Evolutionary conservation across 2,797 vertebrate genomes (phyloP), one percentile per base, ranked within the genome.

Genomic region (Merluccius polli): DNA sequence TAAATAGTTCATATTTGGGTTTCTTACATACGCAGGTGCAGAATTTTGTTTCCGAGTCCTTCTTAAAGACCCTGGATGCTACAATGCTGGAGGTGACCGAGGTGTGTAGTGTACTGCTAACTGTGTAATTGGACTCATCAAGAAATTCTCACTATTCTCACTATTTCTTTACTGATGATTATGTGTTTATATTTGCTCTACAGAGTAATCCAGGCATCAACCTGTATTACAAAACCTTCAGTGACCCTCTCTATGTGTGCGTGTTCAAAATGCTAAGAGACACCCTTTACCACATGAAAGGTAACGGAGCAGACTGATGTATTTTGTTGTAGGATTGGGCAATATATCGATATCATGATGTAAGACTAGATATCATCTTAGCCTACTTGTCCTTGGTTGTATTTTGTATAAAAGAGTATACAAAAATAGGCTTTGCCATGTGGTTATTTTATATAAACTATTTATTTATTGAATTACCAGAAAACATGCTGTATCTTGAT

Each of bases 261-360:
- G 94, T 97, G 85, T 99, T 99, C 92, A 99, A 98, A 93, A 98
- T 99, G 97, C 93, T 99, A 76, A 94, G 98, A 69, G 98, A 99
- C 87, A 97, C 96, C 0, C 90, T 99, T 10, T 96, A 98, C 85
- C 93, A 96, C 85, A 95, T 98, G 93, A 97, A 95, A 94, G 97
- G 98, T 99, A 90, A 69, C 59, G 9, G 8, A 32, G 31, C 67
- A 68, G 27, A 16, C 29, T 4, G 12, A 13, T 31, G 65, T 15
- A 16, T 24, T 31, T n/a, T 18, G 79, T n/a, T n/a, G n/a, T n/a
- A n/a, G n/a, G n/a, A n/a, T n/a, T n/a, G n/a, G n/a, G n/a, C n/a
- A n/a, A n/a, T n/a, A n/a, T n/a, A n/a, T n/a, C n/a, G n/a, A n/a
- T n/a, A n/a, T n/a, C n/a, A n/a, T n/a, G n/a, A n/a, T n/a, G n/a